Base-by-base conservation (phyloP, 2,113 vertebrate genomes). In the Peucedramus taeniatus region DNA sequence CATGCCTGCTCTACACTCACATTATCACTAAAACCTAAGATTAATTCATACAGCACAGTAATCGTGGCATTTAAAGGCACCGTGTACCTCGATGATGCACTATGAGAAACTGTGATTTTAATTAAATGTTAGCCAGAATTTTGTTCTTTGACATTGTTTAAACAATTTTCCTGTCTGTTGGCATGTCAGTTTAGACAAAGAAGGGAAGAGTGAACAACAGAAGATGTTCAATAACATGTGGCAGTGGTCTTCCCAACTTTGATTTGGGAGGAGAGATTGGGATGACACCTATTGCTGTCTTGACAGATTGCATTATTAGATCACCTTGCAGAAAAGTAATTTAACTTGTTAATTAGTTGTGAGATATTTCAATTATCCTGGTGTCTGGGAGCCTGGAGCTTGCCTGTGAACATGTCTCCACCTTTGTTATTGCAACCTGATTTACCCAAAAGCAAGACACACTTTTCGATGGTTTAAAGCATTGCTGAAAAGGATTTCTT, bases 251-350 rank as follows among this genome's bases (percentile, higher is more conserved):
- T 83, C 70, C 24, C 45, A 89, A 22, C 39, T 71, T 81, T 47
- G 50, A 68, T 49, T 69, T 80, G 74, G 78, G 79, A 42, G 71
- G 56, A 91, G 50, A 93, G 60, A 22, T 11, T 50, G 30, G 45
- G n/a, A 51, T 56, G 65, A 37, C 50, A 42, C 44, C 60, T 61
- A 42, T 37, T 74, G 24, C 65, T 95, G 33, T 28, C 30, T 70
- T 71, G 56, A 65, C 80, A 90, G 83, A 56, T 63, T 72, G 28
- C 30, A 19, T 89, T 94, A 87, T 91, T 91, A 88, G 79, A 72
- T 93, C 89, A 94, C 53, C 54, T 93, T 94, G 77, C 49, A 93
- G 82, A 95, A 82, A 92, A 92, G 28, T 69, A 78, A 75, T 92
- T 70, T 89, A 47, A 65, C 21, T 90, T 94, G 82, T 74, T 94